Evolutionary conservation across 2,797 vertebrate genomes (phyloP).

Genomic region (Sarcoramphus papa): DNA sequence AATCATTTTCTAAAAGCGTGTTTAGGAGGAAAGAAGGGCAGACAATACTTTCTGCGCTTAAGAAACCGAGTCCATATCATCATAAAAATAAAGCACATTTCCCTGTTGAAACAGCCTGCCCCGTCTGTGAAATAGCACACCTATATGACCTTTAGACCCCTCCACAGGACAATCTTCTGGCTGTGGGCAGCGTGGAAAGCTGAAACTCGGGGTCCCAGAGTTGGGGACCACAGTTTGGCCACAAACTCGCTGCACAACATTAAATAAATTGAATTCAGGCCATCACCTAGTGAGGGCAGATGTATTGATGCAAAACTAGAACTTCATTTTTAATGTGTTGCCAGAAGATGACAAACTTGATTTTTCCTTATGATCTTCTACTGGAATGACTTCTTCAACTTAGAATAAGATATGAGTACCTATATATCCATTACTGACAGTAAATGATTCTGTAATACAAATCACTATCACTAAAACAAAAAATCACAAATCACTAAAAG

Average conservation of each 20-base stretch:
- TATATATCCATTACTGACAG: not conserved
- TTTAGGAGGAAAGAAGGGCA: not conserved
- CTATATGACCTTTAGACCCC: not conserved
- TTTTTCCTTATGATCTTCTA: not conserved
- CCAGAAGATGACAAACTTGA: not conserved
- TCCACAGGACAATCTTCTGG: not conserved
- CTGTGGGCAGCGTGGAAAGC: rapidly evolving
- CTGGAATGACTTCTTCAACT: not conserved
- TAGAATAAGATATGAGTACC: not conserved
- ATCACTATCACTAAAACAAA: not conserved
- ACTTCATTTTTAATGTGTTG: not conserved
- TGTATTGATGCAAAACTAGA: not conserved
- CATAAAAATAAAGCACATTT: not conserved
- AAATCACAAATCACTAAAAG: not conserved
- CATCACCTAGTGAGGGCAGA: not conserved
- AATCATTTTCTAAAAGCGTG: not conserved
- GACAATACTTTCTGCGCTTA: not conserved
- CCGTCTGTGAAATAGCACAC: not conserved
- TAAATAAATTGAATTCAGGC: not conserved
- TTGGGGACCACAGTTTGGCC: not conserved
- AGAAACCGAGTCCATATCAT: not conserved
- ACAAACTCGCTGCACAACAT: not conserved
- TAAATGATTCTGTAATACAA: not conserved
- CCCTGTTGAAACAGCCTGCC: not conserved
- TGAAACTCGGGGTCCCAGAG: not conserved